phyloP scores from a whole-genome alignment of 1,140 invertebrate species.

The Ptiloglossa arizonensis region DNA sequence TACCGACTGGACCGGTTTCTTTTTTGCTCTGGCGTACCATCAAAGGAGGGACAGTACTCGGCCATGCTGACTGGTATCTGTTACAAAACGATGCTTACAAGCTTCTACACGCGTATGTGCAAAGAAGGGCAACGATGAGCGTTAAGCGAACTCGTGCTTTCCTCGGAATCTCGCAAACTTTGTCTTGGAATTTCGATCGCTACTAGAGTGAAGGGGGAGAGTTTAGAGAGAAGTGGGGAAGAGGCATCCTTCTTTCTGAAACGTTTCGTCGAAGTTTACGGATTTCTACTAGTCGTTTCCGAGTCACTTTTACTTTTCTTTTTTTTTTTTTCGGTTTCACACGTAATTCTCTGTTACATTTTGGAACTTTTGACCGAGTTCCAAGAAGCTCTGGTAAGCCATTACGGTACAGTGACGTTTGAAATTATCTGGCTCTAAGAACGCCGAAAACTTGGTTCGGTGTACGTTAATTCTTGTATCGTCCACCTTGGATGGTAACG shows the following conservation, averaged over 20 bases:
- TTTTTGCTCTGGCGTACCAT: slow-evolving; percentile 43
- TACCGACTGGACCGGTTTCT: slow-evolving; percentile 70
- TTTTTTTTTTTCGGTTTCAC: slow-evolving; percentile 31
- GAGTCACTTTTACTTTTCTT: slow-evolving; percentile 47
- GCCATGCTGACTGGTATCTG: slow-evolving; percentile 40
- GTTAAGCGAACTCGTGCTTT: slow-evolving; percentile 33
- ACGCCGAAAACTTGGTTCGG: neutral
- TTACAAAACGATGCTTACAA: slow-evolving; percentile 50
- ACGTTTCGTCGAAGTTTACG: slow-evolving; percentile 21
- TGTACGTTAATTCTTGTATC: neutral
- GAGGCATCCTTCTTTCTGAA: slow-evolving; percentile 38
- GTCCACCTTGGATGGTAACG: too few relatives aligned
- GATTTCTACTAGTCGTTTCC: slow-evolving; percentile 21
- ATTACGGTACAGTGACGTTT: too few relatives aligned
- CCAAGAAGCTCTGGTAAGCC: neutral
- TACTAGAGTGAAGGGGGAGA: neutral
- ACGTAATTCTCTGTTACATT: neutral
- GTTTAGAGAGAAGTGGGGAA: neutral
- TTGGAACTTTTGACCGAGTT: too few relatives aligned
- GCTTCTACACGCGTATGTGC: slow-evolving; percentile 20
- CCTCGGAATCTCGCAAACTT: slow-evolving; percentile 45
- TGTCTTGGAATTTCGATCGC: slow-evolving; percentile 46
- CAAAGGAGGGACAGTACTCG: slow-evolving; percentile 63
- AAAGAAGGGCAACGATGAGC: slow-evolving; percentile 30
- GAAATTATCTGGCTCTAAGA: neutral